Evolutionary conservation across 1,140 invertebrate species (phyloP).

Genomic region (Platorchestia sp.): DNA sequence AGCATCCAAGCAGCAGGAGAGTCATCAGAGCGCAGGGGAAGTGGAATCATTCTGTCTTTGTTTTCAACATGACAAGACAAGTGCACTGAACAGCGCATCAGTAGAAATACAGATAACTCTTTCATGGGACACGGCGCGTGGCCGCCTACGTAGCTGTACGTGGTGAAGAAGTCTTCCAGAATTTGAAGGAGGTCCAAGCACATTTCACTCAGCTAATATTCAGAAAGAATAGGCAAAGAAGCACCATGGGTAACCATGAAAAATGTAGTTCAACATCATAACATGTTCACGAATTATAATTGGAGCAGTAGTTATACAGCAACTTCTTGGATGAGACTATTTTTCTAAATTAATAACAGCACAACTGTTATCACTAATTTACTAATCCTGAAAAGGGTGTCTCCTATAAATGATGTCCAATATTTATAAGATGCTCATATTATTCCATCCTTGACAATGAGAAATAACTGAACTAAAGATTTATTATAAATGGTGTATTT

Average conservation of each 20-base stretch:
- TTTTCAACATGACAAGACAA: not conserved
- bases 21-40: not conserved
- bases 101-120: not conserved
- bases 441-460: not conserved
- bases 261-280: not conserved
- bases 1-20: not conserved
- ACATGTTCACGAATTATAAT: not conserved
- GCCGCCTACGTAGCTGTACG: not conserved
- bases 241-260: not conserved
- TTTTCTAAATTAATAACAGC: not conserved
- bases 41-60: not conserved
- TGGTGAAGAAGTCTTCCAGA: not conserved
- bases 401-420: not conserved
- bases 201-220: not conserved
- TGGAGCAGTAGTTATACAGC: not conserved
- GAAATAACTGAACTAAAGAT: not conserved
- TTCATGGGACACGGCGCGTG: not conserved
- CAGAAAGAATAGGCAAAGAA: not conserved
- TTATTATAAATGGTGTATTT: not conserved
- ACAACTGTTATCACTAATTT: not conserved
- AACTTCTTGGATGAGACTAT: not conserved
- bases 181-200: slow-evolving; percentile 15
- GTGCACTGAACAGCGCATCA: not conserved
- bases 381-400: not conserved
- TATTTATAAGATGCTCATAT: not conserved